These are phyloP conservation scores for Nemoura dubitans DNA, from an alignment of 2,888 invertebrate species.

Conservation along the genomic window DNA sequence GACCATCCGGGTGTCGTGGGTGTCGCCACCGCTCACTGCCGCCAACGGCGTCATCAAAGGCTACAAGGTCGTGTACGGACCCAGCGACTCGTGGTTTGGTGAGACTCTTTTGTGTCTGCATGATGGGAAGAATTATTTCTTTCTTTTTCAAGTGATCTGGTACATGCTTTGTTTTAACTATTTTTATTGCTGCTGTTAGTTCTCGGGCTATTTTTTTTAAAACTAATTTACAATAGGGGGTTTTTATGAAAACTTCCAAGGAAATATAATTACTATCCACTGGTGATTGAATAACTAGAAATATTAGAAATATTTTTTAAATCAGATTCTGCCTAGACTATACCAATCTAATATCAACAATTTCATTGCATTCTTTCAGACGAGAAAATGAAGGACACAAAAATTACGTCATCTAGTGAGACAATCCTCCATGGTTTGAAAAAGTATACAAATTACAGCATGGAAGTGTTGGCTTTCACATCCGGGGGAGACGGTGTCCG, in stretches of 20 bases:
- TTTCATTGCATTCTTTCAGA: slow-evolving; percentile 63
- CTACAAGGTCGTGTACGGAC: slow-evolving; percentile 93
- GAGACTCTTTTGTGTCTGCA: no score
- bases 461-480: slow-evolving; percentile 95
- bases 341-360: neutral
- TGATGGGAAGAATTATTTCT: no score
- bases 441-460: slow-evolving; percentile 96
- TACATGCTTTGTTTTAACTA: no score
- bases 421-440: slow-evolving; percentile 92
- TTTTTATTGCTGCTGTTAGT: no score
- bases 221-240: no score
- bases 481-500: slow-evolving; percentile 95
- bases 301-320: no score
- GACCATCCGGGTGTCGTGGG: slow-evolving; percentile 94
- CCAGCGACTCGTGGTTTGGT: slow-evolving; percentile 93
- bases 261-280: no score
- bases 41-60: slow-evolving; percentile 96
- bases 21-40: slow-evolving; percentile 88
- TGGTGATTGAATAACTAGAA: no score
- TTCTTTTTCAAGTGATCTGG: no score
- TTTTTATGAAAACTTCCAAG: no score
- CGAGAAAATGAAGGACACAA: slow-evolving; percentile 89
- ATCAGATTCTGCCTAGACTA: no score
- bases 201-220: no score
- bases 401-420: slow-evolving; percentile 91